Evolutionary conservation across 2,797 vertebrate genomes (phyloP), one percentile per base, ranked within the genome.

Genomic region (Coilia nasus): DNA sequence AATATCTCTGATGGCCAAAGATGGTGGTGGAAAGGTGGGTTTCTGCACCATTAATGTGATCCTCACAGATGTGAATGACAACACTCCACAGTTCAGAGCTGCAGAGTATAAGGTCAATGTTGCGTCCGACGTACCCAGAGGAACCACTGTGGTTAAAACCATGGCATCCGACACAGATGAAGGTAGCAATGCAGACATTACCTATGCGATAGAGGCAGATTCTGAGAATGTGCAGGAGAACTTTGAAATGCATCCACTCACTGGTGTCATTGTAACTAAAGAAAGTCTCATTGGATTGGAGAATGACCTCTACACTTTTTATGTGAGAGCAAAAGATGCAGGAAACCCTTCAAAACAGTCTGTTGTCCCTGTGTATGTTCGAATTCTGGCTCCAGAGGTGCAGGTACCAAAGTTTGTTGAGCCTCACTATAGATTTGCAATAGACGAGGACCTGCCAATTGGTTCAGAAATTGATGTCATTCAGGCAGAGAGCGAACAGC

Each of bases 251-350:
- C 95, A 98, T 91, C 94, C 91, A 31, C 94, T 96, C 28, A 96
- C 95, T 54, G 98, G 98, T 2, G 56, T 97, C 87, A 97, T 99
- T 87, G 94, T 96, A 25, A 99, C 98, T 81, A 99, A 97, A 94
- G 98, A 99, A 93, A 99, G 97, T 90, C 95, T 99, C 86, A 96
- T 99, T 86, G 98, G 98, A 85, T 95, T 99, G 86, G 98, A 99
- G 95, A 97, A 97, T 82, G 96, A 98, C 31, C 93, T 97, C 81
- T 97, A 97, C 85, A 95, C 96, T 0, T 99, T 99, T 91, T 97
- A 97, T 87, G 97, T 99, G 15, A 95, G 96, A 91, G 98, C 98
- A 31, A 91, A 93, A 15, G 98, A 99, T 92, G 96, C 95, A 10
- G 98, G 98, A 62, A 96, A 96, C 71, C 97, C 97, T 15, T 81